Percentiles rank a stretch among this genome's conserved stretches.
Evolutionary conservation across 2,888 invertebrate genomes (phyloP).

Genomic region (Sussaba pulchella): DNA sequence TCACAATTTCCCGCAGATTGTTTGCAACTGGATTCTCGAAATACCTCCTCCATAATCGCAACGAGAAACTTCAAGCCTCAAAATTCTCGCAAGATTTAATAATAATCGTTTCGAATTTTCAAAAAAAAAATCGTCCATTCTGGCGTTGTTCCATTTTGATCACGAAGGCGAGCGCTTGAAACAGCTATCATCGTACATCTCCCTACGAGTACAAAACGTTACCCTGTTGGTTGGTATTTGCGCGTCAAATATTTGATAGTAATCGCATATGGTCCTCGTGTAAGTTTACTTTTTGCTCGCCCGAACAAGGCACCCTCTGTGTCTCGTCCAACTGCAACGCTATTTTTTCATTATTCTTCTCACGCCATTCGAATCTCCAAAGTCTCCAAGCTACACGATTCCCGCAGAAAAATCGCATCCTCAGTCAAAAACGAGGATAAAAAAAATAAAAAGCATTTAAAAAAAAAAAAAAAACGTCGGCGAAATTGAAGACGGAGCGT

Average conservation of each 20-base stretch:
- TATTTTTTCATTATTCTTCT: constrained; percentile 21
- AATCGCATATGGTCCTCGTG: neutral
- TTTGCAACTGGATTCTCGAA: too few species aligned
- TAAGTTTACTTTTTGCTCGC: neutral
- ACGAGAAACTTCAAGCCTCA: too few species aligned
- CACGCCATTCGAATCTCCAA: too few species aligned
- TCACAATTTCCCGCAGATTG: too few species aligned
- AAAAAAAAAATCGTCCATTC: too few species aligned
- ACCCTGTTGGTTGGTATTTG: neutral
- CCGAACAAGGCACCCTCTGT: constrained; percentile 39
- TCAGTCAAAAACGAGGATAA: constrained; percentile 34
- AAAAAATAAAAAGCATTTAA: too few species aligned
- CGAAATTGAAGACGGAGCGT: constrained; percentile 52
- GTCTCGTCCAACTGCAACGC: constrained; percentile 21
- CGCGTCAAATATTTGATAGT: constrained; percentile 45
- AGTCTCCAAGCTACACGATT: constrained; percentile 12
- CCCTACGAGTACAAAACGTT: neutral
- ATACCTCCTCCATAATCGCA: too few species aligned
- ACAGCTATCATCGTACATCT: neutral
- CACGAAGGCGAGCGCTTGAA: neutral
- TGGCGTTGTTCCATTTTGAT: neutral
- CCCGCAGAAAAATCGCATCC: constrained; percentile 38
- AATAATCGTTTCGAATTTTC: too few species aligned
- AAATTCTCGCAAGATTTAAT: too few species aligned
- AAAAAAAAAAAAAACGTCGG: constrained; percentile 46